Evolutionary conservation across 2,888 invertebrate species (phyloP).

Genomic region (Rhamnusium bicolor): DNA sequence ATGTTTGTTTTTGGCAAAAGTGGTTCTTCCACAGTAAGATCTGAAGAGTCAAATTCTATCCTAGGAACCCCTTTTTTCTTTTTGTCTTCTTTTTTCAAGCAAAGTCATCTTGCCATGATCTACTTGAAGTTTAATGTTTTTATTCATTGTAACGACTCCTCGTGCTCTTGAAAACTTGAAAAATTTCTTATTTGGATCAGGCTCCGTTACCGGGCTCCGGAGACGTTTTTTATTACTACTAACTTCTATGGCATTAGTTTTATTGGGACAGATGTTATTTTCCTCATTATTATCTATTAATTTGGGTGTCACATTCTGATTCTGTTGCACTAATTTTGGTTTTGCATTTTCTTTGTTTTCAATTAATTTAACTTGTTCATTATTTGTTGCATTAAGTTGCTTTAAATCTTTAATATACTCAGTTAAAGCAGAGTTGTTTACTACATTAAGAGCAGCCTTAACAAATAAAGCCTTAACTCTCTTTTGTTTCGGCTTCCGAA

Average conservation of each 20-base stretch:
- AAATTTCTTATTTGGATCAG: conserved; percentile 66
- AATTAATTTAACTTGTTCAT: conserved; percentile 33
- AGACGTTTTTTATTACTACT: conserved; percentile 32
- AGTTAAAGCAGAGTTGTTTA: conserved; percentile 61
- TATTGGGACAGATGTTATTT: neutral
- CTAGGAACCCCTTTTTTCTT: conserved; percentile 19
- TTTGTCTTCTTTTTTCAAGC: conserved; percentile 47
- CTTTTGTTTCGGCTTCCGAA: conserved; percentile 76
- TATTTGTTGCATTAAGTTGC: conserved; percentile 44
- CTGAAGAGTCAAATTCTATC: conserved; percentile 64
- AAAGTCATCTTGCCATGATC: conserved; percentile 64
- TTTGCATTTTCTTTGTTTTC: conserved; percentile 45
- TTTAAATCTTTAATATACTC: conserved; percentile 54
- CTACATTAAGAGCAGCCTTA: conserved; percentile 61
- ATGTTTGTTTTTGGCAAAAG: conserved; percentile 48
- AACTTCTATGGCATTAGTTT: neutral
- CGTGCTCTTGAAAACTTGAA: conserved; percentile 68
- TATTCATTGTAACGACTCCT: conserved; percentile 66
- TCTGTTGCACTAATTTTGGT: conserved; percentile 13
- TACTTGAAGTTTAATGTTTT: conserved; percentile 67
- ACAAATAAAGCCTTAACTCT: conserved; percentile 54
- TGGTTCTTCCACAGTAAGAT: conserved; percentile 63
- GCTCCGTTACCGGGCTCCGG: conserved; percentile 40
- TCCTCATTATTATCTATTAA: conserved; percentile 5
- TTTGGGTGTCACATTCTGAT: conserved; percentile 22